Conservation (phyloP, 2,797 vertebrate genomes). For the Argyrosomus regius region DNA sequence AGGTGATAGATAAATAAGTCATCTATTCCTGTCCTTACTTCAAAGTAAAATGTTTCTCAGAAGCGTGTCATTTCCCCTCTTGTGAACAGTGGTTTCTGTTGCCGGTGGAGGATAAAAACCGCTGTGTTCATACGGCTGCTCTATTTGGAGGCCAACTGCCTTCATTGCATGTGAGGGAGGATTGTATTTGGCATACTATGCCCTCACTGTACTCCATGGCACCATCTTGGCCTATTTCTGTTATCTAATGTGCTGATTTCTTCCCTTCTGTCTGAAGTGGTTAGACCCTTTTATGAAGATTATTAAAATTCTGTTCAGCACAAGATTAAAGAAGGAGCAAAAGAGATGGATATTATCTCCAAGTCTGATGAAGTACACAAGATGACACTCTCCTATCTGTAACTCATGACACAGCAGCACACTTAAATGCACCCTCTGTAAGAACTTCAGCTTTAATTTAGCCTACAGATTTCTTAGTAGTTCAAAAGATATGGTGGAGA, state of each 20-base stretch:
- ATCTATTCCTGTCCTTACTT: conserved; percentile 28
- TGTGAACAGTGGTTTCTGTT: conserved; percentile 61
- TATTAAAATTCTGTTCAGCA: conserved; percentile 70
- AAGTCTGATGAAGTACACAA: conserved; percentile 55
- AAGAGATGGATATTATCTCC: conserved; percentile 52
- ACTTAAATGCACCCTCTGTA: conserved; percentile 33
- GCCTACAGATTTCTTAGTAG: conserved; percentile 16
- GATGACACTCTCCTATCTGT: conserved; percentile 56
- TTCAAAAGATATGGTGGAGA: conserved; percentile 22
- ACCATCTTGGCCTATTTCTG: conserved; percentile 52
- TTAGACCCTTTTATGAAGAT: conserved; percentile 29
- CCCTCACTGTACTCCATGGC: conserved; percentile 52
- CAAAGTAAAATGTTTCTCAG: conserved; percentile 59
- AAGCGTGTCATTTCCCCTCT: conserved; percentile 54
- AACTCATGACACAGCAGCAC: conserved; percentile 42
- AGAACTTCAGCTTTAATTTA: conserved; percentile 52
- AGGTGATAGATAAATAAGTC: conserved; percentile 28
- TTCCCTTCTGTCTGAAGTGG: conserved; percentile 29
- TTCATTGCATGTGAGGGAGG: conserved; percentile 54
- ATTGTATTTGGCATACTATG: conserved; percentile 63
- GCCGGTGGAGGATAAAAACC: conserved; percentile 41
- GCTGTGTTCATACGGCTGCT: conserved; percentile 40
- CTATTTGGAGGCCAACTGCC: conserved; percentile 49
- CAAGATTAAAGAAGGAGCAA: conserved; percentile 59
- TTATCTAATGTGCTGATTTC: conserved; percentile 34